Evolutionary conservation across 2,888 invertebrate genomes (phyloP).

Genomic region (Dynastes hyllus): DNA sequence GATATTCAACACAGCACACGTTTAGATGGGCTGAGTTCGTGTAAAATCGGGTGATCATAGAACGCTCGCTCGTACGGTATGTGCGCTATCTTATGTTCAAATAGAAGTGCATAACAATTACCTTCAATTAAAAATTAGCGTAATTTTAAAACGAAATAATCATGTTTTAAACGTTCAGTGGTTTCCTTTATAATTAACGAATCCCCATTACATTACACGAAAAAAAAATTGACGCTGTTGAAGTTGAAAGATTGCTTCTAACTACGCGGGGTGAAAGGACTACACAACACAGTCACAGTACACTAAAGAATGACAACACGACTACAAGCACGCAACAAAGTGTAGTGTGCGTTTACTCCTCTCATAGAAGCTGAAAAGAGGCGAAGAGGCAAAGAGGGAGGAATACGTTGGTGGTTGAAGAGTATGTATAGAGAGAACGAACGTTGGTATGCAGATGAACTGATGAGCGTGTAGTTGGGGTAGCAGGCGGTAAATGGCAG

Average conservation of each 20-base stretch:
- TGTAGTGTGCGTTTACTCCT: constrained; percentile 33
- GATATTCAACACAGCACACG: no score
- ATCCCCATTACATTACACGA: constrained; percentile 19
- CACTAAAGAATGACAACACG: constrained; percentile 40
- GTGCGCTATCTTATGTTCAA: no score
- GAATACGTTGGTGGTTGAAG: constrained; percentile 7
- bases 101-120: no score
- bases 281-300: not conserved
- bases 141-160: not conserved
- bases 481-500: constrained; percentile 71
- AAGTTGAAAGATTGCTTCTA: constrained; percentile 29
- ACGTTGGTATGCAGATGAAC: constrained; percentile 69
- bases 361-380: not conserved
- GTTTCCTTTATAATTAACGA: constrained; percentile 14
- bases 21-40: no score
- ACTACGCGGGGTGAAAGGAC: constrained; percentile 4
- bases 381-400: not conserved
- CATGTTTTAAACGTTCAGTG: not conserved
- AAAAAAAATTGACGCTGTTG: not conserved
- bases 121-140: not conserved
- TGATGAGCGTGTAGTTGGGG: constrained; percentile 65
- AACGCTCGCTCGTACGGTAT: no score
- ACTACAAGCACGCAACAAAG: constrained; percentile 30
- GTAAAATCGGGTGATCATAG: no score
- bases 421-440: constrained; percentile 17